Evolutionary conservation across 1,140 invertebrate species (phyloP).

Genomic region (silkworm (Bombyx mori)): ASM3026992v2 NC_085120.1:3393001-3393500

Average conservation of each 20-base stretch:
- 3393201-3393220: constrained; percentile 1
- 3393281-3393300: no score
- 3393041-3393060: constrained; percentile 67
- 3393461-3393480: no score
- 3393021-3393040: constrained; percentile 50
- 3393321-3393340: no score
- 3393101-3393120: constrained; percentile 57
- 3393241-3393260: background rate
- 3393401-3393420: no score
- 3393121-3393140: constrained; percentile 22
- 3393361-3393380: no score
- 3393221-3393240: background rate
- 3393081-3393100: constrained; percentile 45
- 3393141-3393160: constrained; percentile 35
- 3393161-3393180: constrained; percentile 17
- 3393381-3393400: no score
- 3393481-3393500: no score
- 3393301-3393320: no score
- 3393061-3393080: constrained; percentile 52
- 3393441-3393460: no score
- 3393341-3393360: no score
- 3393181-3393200: constrained; percentile 4
- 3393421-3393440: no score
- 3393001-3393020: constrained; percentile 23
- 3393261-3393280: no score